These are phyloP conservation scores for Puffinus mauretanicus DNA, from an alignment of 2,113 vertebrate species.

Conservation along the genomic window DNA sequence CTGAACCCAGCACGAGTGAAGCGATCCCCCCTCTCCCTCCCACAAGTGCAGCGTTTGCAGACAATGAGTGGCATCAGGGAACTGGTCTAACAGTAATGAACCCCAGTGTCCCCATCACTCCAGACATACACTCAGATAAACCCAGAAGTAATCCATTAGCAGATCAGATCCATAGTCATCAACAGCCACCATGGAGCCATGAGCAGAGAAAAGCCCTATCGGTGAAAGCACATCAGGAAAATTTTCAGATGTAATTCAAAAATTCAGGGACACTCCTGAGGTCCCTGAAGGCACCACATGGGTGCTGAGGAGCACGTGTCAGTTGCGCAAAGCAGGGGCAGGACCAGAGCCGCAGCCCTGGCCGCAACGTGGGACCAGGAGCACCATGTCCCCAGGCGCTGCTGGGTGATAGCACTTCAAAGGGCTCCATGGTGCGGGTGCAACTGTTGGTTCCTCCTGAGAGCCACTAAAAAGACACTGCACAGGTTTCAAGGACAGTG, in stretches of 20 bases:
- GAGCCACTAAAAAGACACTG: background rate
- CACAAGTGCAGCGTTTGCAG: accelerated
- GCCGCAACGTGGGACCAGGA: background rate
- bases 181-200: background rate
- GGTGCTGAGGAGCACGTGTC: accelerated
- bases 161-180: background rate
- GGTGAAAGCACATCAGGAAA: background rate
- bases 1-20: accelerated
- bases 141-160: background rate
- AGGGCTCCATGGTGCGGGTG: background rate
- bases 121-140: accelerated
- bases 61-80: background rate
- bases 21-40: background rate
- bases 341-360: background rate
- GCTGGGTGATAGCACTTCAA: background rate
- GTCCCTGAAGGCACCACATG: background rate
- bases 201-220: background rate
- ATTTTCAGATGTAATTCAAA: background rate
- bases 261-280: background rate
- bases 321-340: background rate
- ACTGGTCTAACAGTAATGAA: background rate
- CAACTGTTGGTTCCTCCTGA: background rate
- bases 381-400: background rate
- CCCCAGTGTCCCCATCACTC: background rate
- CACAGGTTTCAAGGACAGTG: background rate